Conservation (phyloP, 2,888 invertebrate species). For the Fragum fragum region DNA sequence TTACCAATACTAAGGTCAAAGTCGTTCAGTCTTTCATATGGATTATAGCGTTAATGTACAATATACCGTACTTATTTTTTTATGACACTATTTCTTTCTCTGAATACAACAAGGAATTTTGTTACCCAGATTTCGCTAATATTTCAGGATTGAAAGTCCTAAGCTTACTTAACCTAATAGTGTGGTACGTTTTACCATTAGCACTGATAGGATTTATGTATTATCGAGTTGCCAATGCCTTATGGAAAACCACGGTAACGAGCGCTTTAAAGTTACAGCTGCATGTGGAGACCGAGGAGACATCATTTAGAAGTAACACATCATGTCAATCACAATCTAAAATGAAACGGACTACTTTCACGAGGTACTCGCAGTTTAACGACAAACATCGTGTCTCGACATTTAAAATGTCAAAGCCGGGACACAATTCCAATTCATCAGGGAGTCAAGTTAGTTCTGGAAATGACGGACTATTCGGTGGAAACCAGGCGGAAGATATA, state of each 20-base stretch:
- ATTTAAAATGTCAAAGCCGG: neutral
- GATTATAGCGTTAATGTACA: constrained; percentile 94
- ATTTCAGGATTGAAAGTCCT: constrained; percentile 62
- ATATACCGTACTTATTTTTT: constrained; percentile 94
- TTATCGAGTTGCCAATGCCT: constrained; percentile 93
- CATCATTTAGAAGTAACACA: constrained; percentile 19
- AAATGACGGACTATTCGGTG: neutral
- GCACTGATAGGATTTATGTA: constrained; percentile 92
- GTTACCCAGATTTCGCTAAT: constrained; percentile 56
- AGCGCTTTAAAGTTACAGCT: constrained; percentile 42
- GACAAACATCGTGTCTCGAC: constrained; percentile 4
- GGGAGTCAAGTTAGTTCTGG: constrained; percentile 20
- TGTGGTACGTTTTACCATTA: constrained; percentile 94
- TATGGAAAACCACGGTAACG: constrained; percentile 90
- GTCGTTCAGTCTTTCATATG: constrained; percentile 93
- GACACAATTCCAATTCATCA: constrained; percentile 17
- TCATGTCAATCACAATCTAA: constrained; percentile 13
- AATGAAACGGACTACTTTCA: constrained; percentile 13
- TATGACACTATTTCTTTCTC: constrained; percentile 91
- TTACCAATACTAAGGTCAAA: constrained; percentile 91
- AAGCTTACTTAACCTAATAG: constrained; percentile 91
- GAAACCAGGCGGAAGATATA: neutral
- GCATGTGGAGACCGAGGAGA: constrained; percentile 13
- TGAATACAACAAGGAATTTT: constrained; percentile 58
- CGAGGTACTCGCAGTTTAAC: constrained; percentile 8